Base-by-base conservation (phyloP, 2,113 vertebrate genomes). In the Apistogramma diplotaenia region DNA sequence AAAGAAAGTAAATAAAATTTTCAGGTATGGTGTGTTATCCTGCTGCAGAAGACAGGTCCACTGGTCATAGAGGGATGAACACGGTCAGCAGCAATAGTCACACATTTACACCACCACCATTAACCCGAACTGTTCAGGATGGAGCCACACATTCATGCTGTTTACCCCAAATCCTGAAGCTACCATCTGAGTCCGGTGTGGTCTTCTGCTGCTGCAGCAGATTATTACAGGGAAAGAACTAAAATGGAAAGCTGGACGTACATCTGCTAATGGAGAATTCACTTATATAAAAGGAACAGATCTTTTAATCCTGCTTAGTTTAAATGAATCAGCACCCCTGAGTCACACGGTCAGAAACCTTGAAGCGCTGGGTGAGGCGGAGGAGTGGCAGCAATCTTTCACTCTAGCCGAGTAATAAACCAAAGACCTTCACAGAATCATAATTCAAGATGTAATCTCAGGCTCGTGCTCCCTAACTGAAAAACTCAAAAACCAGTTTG, bases 401-500 rank as follows among this genome's bases (percentile, higher is more conserved):
- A 21, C 1, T 23, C 23, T 25, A 31, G 6, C 31, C 31, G 5
- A 59, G 16, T 31, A 7, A 35, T 2, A 35, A 60, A 60, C 18
- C 18, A 35, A 60, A 18, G 19, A 1, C 35, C 58, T 35, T 21
- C 19, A 21, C 4, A 37, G 59, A 40, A 1, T 60, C 19, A 60
- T 35, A 0, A 15, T 18, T 31, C 10, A 21, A 60, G 19, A 10
- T 31, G 33, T 11, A 33, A 2, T 37, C 35, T 37, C 3, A 8
- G 33, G 7, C 0, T 29, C 27, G 13, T 16, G 1, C 8, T 8
- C 15, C 15, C 25, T 19, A 1, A 6, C 25, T 8, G 0, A 18
- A 15, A 18, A 6, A 46, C 16, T 18, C 46, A 19, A 7, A 49
- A 3, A 49, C 46, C 12, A 23, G n/a, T 62, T 23, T 62, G 37